These are phyloP conservation scores for Acheta domesticus DNA, from an alignment of 2,888 invertebrate species.

Conservation along the genomic window DNA sequence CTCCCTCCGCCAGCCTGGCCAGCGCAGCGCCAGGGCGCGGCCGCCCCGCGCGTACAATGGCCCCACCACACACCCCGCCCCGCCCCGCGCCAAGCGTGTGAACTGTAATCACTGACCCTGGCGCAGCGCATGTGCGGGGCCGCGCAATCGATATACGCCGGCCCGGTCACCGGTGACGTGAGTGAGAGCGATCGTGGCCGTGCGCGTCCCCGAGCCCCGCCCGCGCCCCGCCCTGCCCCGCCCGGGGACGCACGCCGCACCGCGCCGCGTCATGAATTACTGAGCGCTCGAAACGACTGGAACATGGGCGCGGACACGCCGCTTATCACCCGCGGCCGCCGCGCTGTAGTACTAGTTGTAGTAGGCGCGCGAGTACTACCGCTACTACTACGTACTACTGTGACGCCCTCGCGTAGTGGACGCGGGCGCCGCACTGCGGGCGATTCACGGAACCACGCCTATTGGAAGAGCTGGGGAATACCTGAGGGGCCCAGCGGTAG, in stretches of 20 bases:
- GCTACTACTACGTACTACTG: not conserved
- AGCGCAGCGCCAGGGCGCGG: not conserved
- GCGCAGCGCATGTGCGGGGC: slow-evolving; percentile 1
- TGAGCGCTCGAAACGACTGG: not conserved
- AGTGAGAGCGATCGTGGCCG: not conserved
- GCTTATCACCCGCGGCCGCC: not conserved
- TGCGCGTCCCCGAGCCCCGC: not conserved
- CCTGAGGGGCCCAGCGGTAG: too few relatives aligned
- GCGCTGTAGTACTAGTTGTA: not conserved
- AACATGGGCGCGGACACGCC: not conserved
- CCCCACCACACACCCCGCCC: not conserved
- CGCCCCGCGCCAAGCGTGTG: not conserved
- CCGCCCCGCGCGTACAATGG: not conserved
- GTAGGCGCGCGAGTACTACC: not conserved
- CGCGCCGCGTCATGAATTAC: not conserved
- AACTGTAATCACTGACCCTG: not conserved
- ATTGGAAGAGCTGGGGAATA: too few relatives aligned
- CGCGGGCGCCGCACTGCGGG: too few relatives aligned
- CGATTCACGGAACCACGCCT: too few relatives aligned
- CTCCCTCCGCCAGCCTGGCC: not conserved
- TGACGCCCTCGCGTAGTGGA: not conserved
- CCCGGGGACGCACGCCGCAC: not conserved
- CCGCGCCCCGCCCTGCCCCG: not conserved
- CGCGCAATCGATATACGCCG: slow-evolving; percentile 9
- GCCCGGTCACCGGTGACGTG: not conserved